These are phyloP conservation scores for Amiota communis DNA, from an alignment of 2,888 invertebrate species.

Conservation along the genomic window DNA sequence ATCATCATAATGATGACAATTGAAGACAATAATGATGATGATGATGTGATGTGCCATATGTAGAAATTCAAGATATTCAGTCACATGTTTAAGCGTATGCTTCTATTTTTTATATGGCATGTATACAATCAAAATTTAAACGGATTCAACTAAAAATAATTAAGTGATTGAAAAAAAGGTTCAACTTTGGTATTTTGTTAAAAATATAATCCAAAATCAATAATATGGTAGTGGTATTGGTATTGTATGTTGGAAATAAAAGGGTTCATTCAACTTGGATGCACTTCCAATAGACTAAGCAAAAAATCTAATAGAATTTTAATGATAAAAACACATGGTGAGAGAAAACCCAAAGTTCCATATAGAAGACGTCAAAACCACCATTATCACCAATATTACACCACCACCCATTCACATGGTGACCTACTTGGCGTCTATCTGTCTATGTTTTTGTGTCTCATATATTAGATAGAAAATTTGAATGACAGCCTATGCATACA, in stretches of 20 bases:
- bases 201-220: too few relatives aligned
- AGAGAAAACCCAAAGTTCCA: neutral
- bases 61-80: constrained; percentile 10
- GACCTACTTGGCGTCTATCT: constrained; percentile 19
- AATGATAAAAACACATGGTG: too few relatives aligned
- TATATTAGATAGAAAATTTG: neutral
- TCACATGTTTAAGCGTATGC: constrained; percentile 3
- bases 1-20: too few relatives aligned
- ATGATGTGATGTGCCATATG: neutral
- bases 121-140: neutral
- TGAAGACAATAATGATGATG: too few relatives aligned
- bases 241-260: too few relatives aligned
- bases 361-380: neutral
- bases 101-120: neutral
- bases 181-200: neutral
- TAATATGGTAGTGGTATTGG: too few relatives aligned
- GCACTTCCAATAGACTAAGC: too few relatives aligned
- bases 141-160: neutral
- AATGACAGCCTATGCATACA: constrained; percentile 6
- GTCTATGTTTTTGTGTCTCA: neutral
- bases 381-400: neutral
- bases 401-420: neutral
- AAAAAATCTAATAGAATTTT: too few relatives aligned
- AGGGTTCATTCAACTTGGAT: too few relatives aligned
- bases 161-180: neutral